These are phyloP conservation scores for Numenius arquata DNA, from an alignment of 2,113 vertebrate genomes.

Conservation along the genomic window DNA sequence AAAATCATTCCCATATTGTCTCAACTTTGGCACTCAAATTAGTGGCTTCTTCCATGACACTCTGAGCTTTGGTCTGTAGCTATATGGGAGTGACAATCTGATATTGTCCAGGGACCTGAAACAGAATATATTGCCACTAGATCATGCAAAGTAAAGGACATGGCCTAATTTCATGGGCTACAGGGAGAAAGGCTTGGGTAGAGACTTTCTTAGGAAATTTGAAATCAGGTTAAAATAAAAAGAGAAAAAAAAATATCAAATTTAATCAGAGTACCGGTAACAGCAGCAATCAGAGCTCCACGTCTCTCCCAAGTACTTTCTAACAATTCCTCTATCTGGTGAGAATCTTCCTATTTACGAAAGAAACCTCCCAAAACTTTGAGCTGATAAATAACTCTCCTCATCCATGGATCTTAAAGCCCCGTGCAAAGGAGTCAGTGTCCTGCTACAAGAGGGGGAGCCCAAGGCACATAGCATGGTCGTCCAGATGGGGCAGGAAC, in stretches of 20 bases:
- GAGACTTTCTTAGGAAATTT: background rate
- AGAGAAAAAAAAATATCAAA: background rate
- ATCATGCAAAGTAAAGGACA: background rate
- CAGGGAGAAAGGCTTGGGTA: background rate
- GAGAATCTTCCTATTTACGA: background rate
- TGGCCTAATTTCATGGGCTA: background rate
- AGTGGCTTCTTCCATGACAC: background rate
- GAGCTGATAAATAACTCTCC: background rate
- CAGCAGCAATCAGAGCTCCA: background rate
- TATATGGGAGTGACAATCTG: background rate
- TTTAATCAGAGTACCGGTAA: background rate
- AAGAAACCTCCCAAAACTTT: fast-evolving
- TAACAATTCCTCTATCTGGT: background rate
- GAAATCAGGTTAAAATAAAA: background rate
- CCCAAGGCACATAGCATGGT: background rate
- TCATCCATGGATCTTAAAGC: background rate
- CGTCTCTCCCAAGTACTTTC: background rate
- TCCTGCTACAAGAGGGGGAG: background rate
- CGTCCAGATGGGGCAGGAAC: background rate
- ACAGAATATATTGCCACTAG: background rate
- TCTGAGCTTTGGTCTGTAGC: background rate
- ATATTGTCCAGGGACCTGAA: background rate
- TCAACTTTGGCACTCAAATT: background rate
- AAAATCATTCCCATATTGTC: background rate
- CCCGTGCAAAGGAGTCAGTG: background rate